These are phyloP conservation scores for Myotis findleyi DNA, from an alignment of 2,797 vertebrate genomes.

Conservation along the genomic window DNA sequence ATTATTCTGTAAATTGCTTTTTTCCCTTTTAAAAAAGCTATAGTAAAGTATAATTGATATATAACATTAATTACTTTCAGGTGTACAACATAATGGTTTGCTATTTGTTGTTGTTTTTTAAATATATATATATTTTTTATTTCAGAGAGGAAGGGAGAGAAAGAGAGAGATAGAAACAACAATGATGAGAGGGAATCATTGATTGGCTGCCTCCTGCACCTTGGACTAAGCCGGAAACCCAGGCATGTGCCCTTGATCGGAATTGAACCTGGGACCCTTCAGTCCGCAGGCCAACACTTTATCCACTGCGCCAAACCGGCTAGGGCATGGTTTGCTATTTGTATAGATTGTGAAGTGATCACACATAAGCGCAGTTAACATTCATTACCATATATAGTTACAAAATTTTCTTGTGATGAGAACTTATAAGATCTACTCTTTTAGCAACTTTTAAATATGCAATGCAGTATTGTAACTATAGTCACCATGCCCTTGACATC, in stretches of 20 bases:
- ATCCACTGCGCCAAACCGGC: too few relatives aligned
- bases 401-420: not conserved
- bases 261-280: too few relatives aligned
- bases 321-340: not conserved
- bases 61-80: not conserved
- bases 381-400: not conserved
- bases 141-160: too few relatives aligned
- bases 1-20: not conserved
- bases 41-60: not conserved
- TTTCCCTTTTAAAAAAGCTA: not conserved
- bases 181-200: too few relatives aligned
- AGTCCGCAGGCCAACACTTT: too few relatives aligned
- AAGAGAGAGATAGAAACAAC: too few relatives aligned
- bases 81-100: not conserved
- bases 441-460: not conserved
- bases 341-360: not conserved
- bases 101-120: not conserved
- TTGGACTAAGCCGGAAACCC: too few relatives aligned
- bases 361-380: not conserved
- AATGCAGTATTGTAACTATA: not conserved
- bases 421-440: not conserved
- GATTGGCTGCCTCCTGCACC: too few relatives aligned
- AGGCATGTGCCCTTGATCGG: too few relatives aligned
- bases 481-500: not conserved
- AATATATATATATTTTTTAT: too few relatives aligned